Evolutionary conservation across 2,797 vertebrate species (phyloP), one percentile per base, ranked within the genome.

Genomic region (Ctenopoma multispine): DNA sequence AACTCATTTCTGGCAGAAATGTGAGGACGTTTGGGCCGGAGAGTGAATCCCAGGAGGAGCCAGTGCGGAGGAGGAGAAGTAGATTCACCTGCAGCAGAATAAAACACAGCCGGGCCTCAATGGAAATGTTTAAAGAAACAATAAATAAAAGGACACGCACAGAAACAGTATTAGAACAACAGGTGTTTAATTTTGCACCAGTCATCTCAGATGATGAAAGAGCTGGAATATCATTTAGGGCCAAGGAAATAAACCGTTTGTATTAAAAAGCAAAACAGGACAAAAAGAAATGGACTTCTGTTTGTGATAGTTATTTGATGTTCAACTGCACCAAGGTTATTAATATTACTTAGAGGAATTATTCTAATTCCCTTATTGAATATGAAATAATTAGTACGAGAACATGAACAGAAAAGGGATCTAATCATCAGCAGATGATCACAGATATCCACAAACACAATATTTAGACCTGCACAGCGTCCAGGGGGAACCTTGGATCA

Each of bases 111-210:
- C 38, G 8, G 46, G 56, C 67, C 60, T 56, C 63, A 0, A 10
- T 27, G 75, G 75, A 77, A 74, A 79, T 70, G 61, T 43, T 38
- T 17, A 74, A 72, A 79, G 62, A 71, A 60, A 75, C 47, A 9
- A 75, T 72, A 76, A 79, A 79, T 79, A 69, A 71, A 41, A 67
- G 48, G 63, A 62, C 29, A 49, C 4, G 18, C 57, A 10, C 46
- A 20, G 51, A 43, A 72, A 72, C 44, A 7, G 51, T 1, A 29
- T 15, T 7, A 5, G 18, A 71, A 69, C 82, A 82, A 81, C 82
- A 83, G 80, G 84, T 83, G 75, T 83, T 85, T 87, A 75, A 88
- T 88, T 83, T 76, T 7, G 60, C 54, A 61, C 15, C 70, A 50
- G 72, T 77, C 73, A 50, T 31, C n/a, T 61, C 3, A 1, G 24